Base-by-base conservation (phyloP, 1,140 invertebrate genomes). In the Oscheius sp. region DNA sequence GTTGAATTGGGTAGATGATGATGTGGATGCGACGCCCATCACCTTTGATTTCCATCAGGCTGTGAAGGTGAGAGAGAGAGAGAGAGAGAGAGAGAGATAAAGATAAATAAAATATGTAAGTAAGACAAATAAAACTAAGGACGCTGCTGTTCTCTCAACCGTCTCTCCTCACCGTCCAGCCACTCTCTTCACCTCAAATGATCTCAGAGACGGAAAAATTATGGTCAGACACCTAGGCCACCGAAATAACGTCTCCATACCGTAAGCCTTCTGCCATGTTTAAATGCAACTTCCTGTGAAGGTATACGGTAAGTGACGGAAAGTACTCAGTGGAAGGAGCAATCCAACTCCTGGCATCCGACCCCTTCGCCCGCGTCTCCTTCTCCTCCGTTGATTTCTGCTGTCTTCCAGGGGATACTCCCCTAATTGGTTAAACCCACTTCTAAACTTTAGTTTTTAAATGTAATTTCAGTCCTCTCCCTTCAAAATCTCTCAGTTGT, bases 221-320 rank as follows among this genome's bases (percentile, higher is more conserved):
- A 73, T 83, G 61, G 49, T 83, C 29, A 26, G 81, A 49, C 81
- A 83, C 69, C 67, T 83, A 26, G 71, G 77, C 32, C 59, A 67
- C 38, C 61, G 65, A 59, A 38, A 23, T 23, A 49, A 58, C 2
- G 46, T 67, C 36, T 45, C 55, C 55, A 65, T 67, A 62, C 55
- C 26, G 46, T 68, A 28, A 79, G 32, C 18, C 36, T 61, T 63
- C 29, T 28, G 32, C 23, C 29, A 38, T n/a, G 38, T 13, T 49
- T 10, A 52, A 73, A 66, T n/a, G 36, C 29, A 29, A 36, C 69
- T 2, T 45, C 26, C 20, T 2, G 42, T 72, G 20, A 55, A 80
- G 80, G 18, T 84, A 83, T 55, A 75, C 75, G n/a, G 82, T 83
- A 2, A 78, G 68, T 32, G 81, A 83, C 64, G 82, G 81, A 13